phyloP scores from a whole-genome alignment of 2,113 vertebrate species.

The Phycodurus eques region DNA sequence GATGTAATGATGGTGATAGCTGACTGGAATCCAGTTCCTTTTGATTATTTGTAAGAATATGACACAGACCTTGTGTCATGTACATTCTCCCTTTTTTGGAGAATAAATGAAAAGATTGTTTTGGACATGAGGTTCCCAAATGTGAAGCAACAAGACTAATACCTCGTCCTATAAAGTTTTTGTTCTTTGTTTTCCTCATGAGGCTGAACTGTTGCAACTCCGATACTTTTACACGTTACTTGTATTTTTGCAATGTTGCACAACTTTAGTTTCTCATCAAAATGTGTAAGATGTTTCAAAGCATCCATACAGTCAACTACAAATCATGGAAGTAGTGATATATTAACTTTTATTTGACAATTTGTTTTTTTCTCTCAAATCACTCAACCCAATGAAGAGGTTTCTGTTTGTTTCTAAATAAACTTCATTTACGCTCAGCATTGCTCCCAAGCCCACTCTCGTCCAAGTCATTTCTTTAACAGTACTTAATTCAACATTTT shows the following conservation, averaged over 20 bases:
- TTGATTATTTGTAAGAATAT: conserved; percentile 32
- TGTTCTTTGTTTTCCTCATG: conserved; percentile 20
- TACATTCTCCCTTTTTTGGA: conserved; percentile 49
- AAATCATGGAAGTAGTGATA: conserved; percentile 5
- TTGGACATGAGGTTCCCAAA: conserved; percentile 13
- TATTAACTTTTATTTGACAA: conserved; percentile 1
- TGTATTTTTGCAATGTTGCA: conserved; percentile 16
- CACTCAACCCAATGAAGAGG: conserved; percentile 16
- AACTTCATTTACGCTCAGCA: conserved; percentile 47
- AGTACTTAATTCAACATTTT: background rate
- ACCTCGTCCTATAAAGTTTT: conserved; percentile 6
- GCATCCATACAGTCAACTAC: conserved; percentile 12
- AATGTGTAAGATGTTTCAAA: conserved; percentile 16
- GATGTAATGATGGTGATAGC: conserved; percentile 32
- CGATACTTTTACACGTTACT: conserved; percentile 10
- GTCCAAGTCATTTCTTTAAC: background rate
- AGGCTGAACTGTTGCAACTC: conserved; percentile 16
- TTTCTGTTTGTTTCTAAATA: conserved; percentile 63
- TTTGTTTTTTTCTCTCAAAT: conserved; percentile 16
- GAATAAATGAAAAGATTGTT: conserved; percentile 27
- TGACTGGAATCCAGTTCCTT: conserved; percentile 70
- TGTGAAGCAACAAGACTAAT: conserved; percentile 43
- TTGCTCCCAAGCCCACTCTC: conserved; percentile 20
- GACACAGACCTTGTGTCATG: conserved; percentile 26
- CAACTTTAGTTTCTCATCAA: conserved; percentile 15